phyloP scores from a whole-genome alignment of 2,113 vertebrate genomes.

The Phainopepla nitens region DNA sequence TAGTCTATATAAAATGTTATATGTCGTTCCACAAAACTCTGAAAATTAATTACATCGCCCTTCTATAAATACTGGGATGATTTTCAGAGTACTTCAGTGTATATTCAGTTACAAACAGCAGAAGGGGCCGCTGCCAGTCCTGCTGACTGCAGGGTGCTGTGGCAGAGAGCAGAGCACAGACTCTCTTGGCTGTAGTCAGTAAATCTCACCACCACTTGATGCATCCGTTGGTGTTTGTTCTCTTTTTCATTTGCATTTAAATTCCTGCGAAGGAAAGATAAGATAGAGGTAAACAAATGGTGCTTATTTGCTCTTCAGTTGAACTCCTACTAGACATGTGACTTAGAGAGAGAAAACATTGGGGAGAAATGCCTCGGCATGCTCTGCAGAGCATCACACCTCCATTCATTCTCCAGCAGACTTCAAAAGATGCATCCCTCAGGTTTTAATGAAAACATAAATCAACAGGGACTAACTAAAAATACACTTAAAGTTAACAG shows the following conservation, averaged over 20 bases:
- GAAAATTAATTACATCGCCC: conserved; percentile 21
- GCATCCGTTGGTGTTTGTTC: conserved; percentile 53
- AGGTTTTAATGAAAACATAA: conserved; percentile 68
- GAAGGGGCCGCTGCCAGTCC: background rate
- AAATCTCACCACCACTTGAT: conserved; percentile 13
- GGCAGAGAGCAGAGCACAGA: conserved; percentile 48
- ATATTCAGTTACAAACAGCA: conserved; percentile 18
- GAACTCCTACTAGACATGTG: conserved; percentile 42
- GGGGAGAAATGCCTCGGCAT: background rate
- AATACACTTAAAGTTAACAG: conserved; percentile 32
- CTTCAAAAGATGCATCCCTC: conserved; percentile 16
- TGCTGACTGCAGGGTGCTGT: conserved; percentile 30
- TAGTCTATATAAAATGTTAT: conserved; percentile 10
- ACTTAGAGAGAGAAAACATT: background rate
- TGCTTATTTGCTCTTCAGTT: conserved; percentile 56
- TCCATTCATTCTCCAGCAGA: conserved; percentile 18
- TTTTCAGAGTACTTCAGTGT: conserved; percentile 25
- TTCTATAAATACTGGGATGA: conserved; percentile 22
- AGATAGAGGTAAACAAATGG: conserved; percentile 67
- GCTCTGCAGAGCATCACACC: conserved; percentile 1
- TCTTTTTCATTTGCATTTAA: conserved; percentile 68
- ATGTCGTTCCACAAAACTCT: background rate
- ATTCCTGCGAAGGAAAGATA: conserved; percentile 65
- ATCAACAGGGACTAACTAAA: conserved; percentile 59
- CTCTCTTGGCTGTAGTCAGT: conserved; percentile 46